Percentiles rank a stretch among this genome's conserved stretches.
phyloP scores from a whole-genome alignment of 2,888 invertebrate species.

The Margaritifera margaritifera region DNA sequence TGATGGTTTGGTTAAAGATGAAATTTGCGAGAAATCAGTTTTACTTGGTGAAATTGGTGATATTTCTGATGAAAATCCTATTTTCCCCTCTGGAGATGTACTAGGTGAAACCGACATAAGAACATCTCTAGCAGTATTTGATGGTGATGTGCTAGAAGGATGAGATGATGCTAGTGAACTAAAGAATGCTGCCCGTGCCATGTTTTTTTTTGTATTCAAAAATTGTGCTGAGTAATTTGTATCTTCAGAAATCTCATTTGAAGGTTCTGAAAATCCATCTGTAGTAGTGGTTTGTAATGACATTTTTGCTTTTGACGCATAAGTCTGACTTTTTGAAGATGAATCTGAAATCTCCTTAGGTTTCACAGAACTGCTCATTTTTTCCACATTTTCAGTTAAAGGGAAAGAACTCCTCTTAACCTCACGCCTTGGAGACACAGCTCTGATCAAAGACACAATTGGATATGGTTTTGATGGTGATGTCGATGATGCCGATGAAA shows the following conservation, averaged over 20 bases:
- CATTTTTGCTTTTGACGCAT: background rate
- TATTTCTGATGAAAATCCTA: constrained; percentile 12
- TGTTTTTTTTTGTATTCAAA: constrained; percentile 41
- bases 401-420: too few species aligned
- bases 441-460: constrained; percentile 32
- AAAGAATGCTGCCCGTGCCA: constrained; percentile 57
- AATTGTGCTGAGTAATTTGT: constrained; percentile 17
- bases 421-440: constrained; percentile 20
- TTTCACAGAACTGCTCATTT: too few species aligned
- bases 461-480: constrained; percentile 35
- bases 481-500: constrained; percentile 23
- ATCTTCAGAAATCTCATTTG: background rate
- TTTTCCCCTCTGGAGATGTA: constrained; percentile 22
- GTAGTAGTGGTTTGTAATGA: constrained; percentile 16
- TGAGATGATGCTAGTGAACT: constrained; percentile 56
- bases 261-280: constrained; percentile 7
- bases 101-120: constrained; percentile 30
- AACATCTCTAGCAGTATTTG: constrained; percentile 27
- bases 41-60: constrained; percentile 3
- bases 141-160: constrained; percentile 41
- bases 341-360: too few species aligned
- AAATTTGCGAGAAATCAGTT: constrained; percentile 11
- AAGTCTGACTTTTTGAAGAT: too few species aligned
- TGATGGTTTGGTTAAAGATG: constrained; percentile 27
- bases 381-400: too few species aligned